Evolutionary conservation across 2,888 invertebrate genomes (phyloP).

Genomic region (Panopea generosa): DNA sequence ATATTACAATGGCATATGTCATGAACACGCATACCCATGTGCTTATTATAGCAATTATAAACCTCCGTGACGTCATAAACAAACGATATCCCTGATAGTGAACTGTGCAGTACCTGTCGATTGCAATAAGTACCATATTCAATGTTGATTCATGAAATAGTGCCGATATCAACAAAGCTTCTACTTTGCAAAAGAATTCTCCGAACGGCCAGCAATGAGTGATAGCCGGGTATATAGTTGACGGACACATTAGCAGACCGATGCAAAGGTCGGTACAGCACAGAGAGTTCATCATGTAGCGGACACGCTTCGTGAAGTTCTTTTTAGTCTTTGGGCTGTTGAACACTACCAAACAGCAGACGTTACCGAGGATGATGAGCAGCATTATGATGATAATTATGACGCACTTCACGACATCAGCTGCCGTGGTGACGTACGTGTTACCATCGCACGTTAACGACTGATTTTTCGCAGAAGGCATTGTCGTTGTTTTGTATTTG

Average conservation of each 20-base stretch:
- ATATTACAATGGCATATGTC: slow-evolving; percentile 59
- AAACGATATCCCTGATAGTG: slow-evolving; percentile 53
- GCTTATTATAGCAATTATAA: slow-evolving; percentile 43
- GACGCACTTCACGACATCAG: slow-evolving; percentile 45
- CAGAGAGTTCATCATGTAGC: slow-evolving; percentile 65
- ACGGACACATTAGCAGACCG: slow-evolving; percentile 60
- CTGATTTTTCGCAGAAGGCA: slow-evolving; percentile 44
- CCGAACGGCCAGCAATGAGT: slow-evolving; percentile 67
- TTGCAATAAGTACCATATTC: slow-evolving; percentile 62
- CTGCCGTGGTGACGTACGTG: slow-evolving; percentile 26
- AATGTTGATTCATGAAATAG: slow-evolving; percentile 67
- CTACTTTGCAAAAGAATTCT: slow-evolving; percentile 60
- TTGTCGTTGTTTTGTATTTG: slow-evolving; percentile 4
- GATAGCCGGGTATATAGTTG: slow-evolving; percentile 60
- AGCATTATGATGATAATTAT: slow-evolving; percentile 54
- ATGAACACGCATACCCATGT: slow-evolving; percentile 58
- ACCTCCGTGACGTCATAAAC: slow-evolving; percentile 57
- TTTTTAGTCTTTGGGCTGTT: slow-evolving; percentile 43
- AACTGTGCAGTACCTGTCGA: slow-evolving; percentile 60
- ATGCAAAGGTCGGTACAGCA: slow-evolving; percentile 65
- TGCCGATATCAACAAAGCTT: slow-evolving; percentile 63
- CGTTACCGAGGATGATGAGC: slow-evolving; percentile 56
- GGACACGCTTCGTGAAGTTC: slow-evolving; percentile 53
- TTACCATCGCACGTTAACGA: slow-evolving; percentile 50
- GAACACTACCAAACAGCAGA: slow-evolving; percentile 62